A percentile compares a stretch with the other conserved stretches of the same genome.
These are phyloP conservation scores for Ondatra zibethicus DNA, from an alignment of 2,113 vertebrate genomes.

Conservation along the genomic window DNA sequence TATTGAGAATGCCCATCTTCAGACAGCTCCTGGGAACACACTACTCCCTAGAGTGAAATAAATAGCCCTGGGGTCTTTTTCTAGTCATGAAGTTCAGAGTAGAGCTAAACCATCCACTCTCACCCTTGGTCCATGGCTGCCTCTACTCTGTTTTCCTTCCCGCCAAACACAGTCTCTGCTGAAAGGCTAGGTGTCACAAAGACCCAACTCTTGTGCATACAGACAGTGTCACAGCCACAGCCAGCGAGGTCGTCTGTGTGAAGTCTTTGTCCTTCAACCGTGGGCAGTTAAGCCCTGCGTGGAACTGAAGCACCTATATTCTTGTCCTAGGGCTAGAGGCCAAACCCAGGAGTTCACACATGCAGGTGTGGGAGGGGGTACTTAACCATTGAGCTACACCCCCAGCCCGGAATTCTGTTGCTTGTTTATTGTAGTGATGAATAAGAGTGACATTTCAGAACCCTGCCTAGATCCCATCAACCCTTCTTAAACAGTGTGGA, in stretches of 20 bases:
- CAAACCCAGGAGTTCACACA: background rate
- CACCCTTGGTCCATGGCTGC: background rate
- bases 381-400: background rate
- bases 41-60: background rate
- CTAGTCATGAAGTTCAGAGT: background rate
- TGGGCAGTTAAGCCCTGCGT: background rate
- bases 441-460: background rate
- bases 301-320: too few relatives aligned
- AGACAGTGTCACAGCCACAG: background rate
- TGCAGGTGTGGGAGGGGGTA: background rate
- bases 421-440: background rate
- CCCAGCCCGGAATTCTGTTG: background rate
- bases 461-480: background rate
- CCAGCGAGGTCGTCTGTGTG: fast-evolving
- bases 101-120: background rate
- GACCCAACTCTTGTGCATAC: background rate
- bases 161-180: background rate
- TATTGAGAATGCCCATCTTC: background rate
- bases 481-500: background rate
- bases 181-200: background rate
- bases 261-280: background rate
- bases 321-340: background rate
- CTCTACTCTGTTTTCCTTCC: background rate
- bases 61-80: background rate
- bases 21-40: background rate